phyloP scores from a whole-genome alignment of 2,888 invertebrate species.

The Caenorhabditis sp. region DNA sequence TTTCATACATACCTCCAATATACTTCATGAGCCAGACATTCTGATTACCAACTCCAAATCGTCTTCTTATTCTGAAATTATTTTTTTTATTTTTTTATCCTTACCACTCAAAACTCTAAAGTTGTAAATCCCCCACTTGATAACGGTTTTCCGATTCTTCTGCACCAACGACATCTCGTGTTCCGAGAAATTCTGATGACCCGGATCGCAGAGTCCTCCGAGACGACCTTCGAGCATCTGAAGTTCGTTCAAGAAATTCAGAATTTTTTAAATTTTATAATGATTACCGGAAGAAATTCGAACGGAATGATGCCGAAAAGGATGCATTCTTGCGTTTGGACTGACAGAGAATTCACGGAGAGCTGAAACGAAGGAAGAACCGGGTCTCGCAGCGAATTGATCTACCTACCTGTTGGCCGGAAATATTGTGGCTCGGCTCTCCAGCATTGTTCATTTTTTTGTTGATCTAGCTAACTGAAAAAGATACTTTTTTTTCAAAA shows the following conservation, averaged over 20 bases:
- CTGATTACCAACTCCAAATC: not conserved
- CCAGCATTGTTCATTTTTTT: too few relatives aligned
- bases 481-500: too few relatives aligned
- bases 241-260: not conserved
- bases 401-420: not conserved
- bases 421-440: too few relatives aligned
- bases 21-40: not conserved
- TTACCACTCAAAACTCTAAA: not conserved
- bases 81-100: not conserved
- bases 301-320: not conserved
- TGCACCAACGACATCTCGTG: not conserved
- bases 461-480: too few relatives aligned
- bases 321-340: not conserved
- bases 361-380: not conserved
- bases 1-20: not conserved
- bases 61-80: not conserved
- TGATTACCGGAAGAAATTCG: not conserved
- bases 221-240: slow-evolving; percentile 1
- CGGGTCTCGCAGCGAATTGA: not conserved
- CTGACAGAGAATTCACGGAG: not conserved
- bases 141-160: not conserved
- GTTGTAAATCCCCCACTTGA: not conserved
- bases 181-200: not conserved
- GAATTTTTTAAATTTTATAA: too few relatives aligned
- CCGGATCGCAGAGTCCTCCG: not conserved